Base-by-base conservation (phyloP, 2,888 invertebrate species). In the Steinernema scapterisci region DNA sequence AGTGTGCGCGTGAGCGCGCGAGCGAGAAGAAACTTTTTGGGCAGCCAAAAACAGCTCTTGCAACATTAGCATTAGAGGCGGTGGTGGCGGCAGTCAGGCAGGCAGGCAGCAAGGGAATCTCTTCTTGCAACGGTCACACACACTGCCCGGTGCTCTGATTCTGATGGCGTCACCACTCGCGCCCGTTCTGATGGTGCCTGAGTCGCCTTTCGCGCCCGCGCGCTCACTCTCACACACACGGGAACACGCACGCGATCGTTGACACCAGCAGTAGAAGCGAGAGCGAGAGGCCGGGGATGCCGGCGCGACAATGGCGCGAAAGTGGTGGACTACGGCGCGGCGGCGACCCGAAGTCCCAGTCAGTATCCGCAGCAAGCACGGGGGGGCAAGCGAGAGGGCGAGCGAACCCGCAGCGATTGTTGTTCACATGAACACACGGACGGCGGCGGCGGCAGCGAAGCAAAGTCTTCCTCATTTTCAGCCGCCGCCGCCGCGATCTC, bases 151-250 rank as follows among this genome's bases (percentile, higher is more conserved):
- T 11, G 52, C 52, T 21, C 9, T 38, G 38, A n/a, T n/a, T n/a
- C n/a, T 38, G 48, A 63, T 63, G 63, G 21, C 63, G 63, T 63
- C 63, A n/a, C n/a, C n/a, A 63, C 63, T 48, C 48, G 19, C 63
- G 63, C 16, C 16, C 31, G 13, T n/a, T 9, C n/a, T n/a, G n/a
- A n/a, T n/a, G n/a, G n/a, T 38, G 48, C 23, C 27, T 25, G 21
- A 25, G 31, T 63, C 63, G 38, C 38, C 38, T 27, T 31, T 48
- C 48, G 19, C 63, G 63, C 16, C 6, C 54, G 13, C n/a, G n/a
- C n/a, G n/a, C n/a, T n/a, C n/a, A n/a, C n/a, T n/a, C n/a, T n/a
- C n/a, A 9, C 38, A 6, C 38, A 38, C 38, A 38, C 9, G 38
- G 38, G 38, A 6, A 9, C 3, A 38, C 63, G 13, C 63, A 27